A percentile compares a stretch with the other conserved stretches of the same genome.
phyloP scores from a whole-genome alignment of 2,797 vertebrate genomes.

The Sebastes hubbsi region DNA sequence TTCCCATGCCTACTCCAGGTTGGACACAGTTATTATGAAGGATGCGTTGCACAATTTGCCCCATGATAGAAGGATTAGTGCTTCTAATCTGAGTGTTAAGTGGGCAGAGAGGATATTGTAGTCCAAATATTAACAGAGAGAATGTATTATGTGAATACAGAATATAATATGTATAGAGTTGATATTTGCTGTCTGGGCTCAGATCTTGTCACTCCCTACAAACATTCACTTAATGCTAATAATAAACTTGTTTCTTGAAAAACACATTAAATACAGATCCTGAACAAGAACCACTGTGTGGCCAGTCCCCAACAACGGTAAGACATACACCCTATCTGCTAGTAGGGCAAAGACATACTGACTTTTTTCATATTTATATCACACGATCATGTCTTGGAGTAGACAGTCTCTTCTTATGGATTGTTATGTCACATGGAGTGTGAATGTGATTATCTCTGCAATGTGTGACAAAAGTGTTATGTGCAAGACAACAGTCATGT shows the following conservation, averaged over 20 bases:
- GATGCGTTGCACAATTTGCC: conserved; percentile 74
- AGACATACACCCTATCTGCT: neutral
- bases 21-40: conserved; percentile 78
- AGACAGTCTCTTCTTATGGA: neutral
- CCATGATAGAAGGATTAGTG: conserved; percentile 56
- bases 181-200: neutral
- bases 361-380: neutral
- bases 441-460: neutral
- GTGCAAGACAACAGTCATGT: neutral
- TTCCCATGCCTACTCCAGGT: conserved; percentile 78
- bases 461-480: neutral
- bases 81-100: conserved; percentile 33
- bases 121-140: conserved; percentile 29
- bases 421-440: neutral
- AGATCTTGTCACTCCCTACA: neutral
- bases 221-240: neutral
- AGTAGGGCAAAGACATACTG: neutral
- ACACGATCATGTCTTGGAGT: neutral
- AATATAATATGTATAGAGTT: neutral
- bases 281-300: neutral
- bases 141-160: conserved; percentile 1
- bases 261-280: neutral
- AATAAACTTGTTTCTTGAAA: neutral
- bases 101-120: conserved; percentile 20
- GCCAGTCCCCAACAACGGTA: neutral